phyloP scores from a whole-genome alignment of 2,113 vertebrate genomes.

The Erinaceus europaeus region DNA sequence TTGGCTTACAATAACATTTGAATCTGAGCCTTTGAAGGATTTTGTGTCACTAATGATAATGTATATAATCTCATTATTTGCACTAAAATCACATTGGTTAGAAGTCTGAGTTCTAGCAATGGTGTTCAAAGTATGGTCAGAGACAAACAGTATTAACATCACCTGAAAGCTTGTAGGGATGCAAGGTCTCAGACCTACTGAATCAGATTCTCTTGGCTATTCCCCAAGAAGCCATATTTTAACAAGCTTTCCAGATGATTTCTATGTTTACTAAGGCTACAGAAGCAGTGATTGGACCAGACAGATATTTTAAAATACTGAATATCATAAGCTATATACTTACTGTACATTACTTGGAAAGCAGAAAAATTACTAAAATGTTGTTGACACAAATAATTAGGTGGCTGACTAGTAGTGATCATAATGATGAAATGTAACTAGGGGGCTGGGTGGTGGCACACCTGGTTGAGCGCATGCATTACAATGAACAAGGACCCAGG shows the following conservation, averaged over 20 bases:
- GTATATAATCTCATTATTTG: constrained; percentile 1
- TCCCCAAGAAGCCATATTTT: not conserved
- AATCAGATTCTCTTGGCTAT: not conserved
- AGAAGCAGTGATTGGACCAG: not conserved
- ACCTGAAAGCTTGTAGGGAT: constrained; percentile 10
- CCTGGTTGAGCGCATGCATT: no score
- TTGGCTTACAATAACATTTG: not conserved
- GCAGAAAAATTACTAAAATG: not conserved
- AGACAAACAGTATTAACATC: constrained; percentile 4
- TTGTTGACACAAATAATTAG: not conserved
- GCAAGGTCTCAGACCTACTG: not conserved
- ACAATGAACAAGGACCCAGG: no score
- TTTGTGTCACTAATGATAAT: not conserved
- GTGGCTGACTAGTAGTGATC: not conserved
- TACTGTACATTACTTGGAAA: not conserved
- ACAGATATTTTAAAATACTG: not conserved
- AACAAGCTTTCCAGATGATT: not conserved
- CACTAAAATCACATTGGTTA: not conserved
- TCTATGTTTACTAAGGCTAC: not conserved
- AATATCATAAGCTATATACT: not conserved
- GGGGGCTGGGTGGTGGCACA: no score
- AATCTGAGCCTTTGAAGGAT: constrained; percentile 9
- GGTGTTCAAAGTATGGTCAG: not conserved
- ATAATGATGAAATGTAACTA: not conserved
- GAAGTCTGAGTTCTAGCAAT: constrained; percentile 5